phyloP scores from a whole-genome alignment of 2,797 vertebrate genomes.

The Calcarius lapponicus region DNA sequence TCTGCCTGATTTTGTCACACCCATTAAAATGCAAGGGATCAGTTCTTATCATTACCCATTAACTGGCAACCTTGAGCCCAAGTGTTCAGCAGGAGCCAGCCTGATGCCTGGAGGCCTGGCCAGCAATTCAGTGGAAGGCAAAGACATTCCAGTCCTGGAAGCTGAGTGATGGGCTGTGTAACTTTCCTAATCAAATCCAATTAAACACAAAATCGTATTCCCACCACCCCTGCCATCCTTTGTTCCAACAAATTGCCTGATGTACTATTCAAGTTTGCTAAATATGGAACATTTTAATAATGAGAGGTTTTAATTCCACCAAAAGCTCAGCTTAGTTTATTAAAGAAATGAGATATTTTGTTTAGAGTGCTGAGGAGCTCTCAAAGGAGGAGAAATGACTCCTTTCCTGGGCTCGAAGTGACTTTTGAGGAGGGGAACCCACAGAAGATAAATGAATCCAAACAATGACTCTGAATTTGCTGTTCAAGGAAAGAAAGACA shows the following conservation, averaged over 20 bases:
- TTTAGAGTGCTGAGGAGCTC: background rate
- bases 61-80: conserved; percentile 41
- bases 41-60: conserved; percentile 38
- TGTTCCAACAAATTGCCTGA: background rate
- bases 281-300: background rate
- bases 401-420: background rate
- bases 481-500: background rate
- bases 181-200: conserved; percentile 11
- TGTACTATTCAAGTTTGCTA: background rate
- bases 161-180: background rate
- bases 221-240: background rate
- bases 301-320: background rate
- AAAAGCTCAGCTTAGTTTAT: background rate
- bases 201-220: conserved; percentile 7
- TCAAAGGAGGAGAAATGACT: background rate
- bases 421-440: background rate
- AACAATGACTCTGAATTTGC: background rate
- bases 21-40: conserved; percentile 40
- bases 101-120: background rate
- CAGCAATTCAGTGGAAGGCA: background rate
- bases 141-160: background rate
- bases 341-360: background rate
- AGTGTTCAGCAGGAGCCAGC: background rate
- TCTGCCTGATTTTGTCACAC: conserved; percentile 17
- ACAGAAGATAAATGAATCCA: background rate